phyloP scores from a whole-genome alignment of 2,113 vertebrate species.

The Vulpes lagopus region DNA sequence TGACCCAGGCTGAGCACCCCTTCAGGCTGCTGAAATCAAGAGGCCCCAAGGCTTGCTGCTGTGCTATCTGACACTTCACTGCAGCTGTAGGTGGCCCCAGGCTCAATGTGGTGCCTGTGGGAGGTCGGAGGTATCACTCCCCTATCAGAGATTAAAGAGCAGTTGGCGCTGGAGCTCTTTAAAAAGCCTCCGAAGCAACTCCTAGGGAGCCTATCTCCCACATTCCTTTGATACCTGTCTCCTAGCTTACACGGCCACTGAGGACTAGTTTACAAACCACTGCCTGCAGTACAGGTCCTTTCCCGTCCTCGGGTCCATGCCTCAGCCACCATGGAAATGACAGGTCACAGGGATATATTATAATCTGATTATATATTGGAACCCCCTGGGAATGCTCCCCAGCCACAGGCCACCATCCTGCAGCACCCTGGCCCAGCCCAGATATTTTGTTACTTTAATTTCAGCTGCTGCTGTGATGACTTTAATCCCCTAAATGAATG shows the following conservation, averaged over 20 bases:
- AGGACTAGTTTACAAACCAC: background rate
- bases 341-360: background rate
- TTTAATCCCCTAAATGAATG: background rate
- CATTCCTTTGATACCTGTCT: background rate
- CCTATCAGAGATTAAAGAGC: constrained; percentile 29
- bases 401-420: background rate
- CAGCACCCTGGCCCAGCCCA: background rate
- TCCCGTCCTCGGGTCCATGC: background rate
- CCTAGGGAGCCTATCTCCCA: background rate
- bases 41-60: background rate
- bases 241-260: background rate
- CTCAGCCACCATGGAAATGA: background rate
- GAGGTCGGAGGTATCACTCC: background rate
- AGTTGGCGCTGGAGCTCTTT: background rate
- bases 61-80: background rate
- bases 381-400: background rate
- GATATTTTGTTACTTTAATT: background rate
- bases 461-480: background rate
- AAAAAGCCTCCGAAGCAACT: background rate
- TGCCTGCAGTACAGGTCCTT: background rate
- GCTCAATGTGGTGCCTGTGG: background rate
- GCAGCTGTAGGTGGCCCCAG: background rate
- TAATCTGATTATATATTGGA: background rate
- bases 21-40: background rate
- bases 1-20: background rate